Conservation (phyloP, 2,888 invertebrate genomes). For the Sarcophaga subvicina region DNA sequence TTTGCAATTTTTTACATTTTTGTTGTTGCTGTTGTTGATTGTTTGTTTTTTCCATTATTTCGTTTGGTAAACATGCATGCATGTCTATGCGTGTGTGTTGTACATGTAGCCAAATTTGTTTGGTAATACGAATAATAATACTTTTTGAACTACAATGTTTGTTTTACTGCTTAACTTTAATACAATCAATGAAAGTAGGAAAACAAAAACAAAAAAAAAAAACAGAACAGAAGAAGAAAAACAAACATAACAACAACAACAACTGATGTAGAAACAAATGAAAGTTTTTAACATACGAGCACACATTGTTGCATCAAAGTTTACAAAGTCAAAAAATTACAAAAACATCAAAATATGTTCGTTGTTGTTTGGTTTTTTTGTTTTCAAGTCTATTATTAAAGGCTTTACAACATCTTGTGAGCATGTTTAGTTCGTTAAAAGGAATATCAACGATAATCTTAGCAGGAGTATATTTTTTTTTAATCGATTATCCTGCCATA, state of each 20-base stretch:
- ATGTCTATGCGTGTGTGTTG: background rate
- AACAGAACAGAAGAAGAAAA: too few species aligned
- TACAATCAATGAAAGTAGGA: conserved; percentile 1
- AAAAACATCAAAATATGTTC: conserved; percentile 7
- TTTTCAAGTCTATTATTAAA: background rate
- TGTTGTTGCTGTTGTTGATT: background rate
- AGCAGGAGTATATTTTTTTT: too few species aligned
- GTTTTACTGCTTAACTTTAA: conserved; percentile 50
- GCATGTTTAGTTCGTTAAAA: too few species aligned
- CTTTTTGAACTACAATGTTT: conserved; percentile 54
- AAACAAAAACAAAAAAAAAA: too few species aligned
- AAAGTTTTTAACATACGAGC: too few species aligned
- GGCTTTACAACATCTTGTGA: too few species aligned
- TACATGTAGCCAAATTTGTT: conserved; percentile 23
- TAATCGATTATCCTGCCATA: too few species aligned
- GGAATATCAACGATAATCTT: too few species aligned
- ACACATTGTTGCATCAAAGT: conserved; percentile 55
- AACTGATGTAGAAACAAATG: background rate
- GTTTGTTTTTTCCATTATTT: too few species aligned
- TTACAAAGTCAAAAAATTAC: conserved; percentile 44
- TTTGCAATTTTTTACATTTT: conserved; percentile 28
- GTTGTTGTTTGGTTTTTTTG: background rate
- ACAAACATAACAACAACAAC: background rate
- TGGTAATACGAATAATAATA: conserved; percentile 9
- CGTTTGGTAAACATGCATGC: too few species aligned